Percentiles rank a stretch among this genome's conserved stretches.
Evolutionary conservation across 1,140 invertebrate species (phyloP).

Genomic region (Psilanteris sp.): DNA sequence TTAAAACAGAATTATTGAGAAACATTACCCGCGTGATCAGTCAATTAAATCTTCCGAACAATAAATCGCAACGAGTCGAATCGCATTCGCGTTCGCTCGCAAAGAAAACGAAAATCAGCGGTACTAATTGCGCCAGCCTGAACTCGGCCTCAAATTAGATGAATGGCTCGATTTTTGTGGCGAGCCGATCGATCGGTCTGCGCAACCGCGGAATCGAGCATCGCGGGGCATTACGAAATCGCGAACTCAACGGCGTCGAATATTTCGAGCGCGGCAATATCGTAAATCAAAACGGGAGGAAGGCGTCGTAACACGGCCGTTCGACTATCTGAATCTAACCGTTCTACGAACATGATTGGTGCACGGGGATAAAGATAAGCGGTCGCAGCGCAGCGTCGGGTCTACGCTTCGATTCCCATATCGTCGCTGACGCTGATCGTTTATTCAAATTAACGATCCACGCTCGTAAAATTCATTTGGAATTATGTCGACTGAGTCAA

Average conservation of each 20-base stretch:
- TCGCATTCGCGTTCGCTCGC: background rate
- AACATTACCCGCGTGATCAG: constrained; percentile 1
- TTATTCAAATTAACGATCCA: constrained; percentile 40
- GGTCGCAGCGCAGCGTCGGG: background rate
- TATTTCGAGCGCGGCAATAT: constrained; percentile 27
- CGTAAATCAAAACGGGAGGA: constrained; percentile 44
- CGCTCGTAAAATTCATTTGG: constrained; percentile 11
- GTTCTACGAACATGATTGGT: too few species aligned
- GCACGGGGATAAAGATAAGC: constrained; percentile 40
- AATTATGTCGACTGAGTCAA: too few species aligned
- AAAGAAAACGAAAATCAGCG: background rate
- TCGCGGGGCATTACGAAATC: constrained; percentile 9
- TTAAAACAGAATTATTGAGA: constrained; percentile 10
- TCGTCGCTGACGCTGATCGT: constrained; percentile 28
- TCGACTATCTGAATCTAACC: constrained; percentile 24
- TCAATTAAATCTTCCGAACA: constrained; percentile 1
- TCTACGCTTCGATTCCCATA: constrained; percentile 28
- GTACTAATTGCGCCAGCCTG: constrained; percentile 13
- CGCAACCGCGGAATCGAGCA: background rate
- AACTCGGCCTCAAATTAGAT: constrained; percentile 14
- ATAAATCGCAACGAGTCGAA: constrained; percentile 7
- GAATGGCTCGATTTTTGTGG: background rate
- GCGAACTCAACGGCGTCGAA: constrained; percentile 5
- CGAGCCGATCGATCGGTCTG: constrained; percentile 1
- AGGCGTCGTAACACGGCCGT: constrained; percentile 25